These are phyloP conservation scores for Lumbricus terrestris DNA, from an alignment of 2,888 invertebrate species.

Conservation along the genomic window DNA sequence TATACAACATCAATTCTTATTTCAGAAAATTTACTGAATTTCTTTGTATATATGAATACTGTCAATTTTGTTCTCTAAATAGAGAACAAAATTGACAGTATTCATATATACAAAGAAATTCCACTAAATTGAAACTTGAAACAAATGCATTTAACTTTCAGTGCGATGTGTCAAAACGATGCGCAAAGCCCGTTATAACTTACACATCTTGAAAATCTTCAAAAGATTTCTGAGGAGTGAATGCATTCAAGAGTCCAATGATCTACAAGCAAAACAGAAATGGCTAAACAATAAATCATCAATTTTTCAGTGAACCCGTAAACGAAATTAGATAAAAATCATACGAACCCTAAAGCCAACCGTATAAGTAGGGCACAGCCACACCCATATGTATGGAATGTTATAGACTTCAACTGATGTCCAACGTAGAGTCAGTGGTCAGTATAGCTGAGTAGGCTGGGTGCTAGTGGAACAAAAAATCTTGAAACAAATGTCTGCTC, in stretches of 20 bases:
- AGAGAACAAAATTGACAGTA: background rate
- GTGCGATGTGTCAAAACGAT: background rate
- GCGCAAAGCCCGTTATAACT: constrained; percentile 46
- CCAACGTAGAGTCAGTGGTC: too few species aligned
- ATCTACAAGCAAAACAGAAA: constrained; percentile 67
- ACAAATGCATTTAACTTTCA: background rate
- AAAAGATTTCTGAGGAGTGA: constrained; percentile 94
- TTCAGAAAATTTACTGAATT: too few species aligned
- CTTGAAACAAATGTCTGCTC: too few species aligned
- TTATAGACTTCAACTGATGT: background rate
- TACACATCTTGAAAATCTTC: constrained; percentile 99
- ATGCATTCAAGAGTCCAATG: constrained; percentile 96
- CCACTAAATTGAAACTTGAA: background rate
- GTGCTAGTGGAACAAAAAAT: too few species aligned
- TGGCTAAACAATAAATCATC: background rate
- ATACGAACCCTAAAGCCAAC: background rate
- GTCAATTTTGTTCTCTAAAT: too few species aligned
- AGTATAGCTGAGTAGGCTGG: too few species aligned
- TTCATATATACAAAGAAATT: background rate
- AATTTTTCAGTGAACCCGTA: background rate
- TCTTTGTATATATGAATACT: too few species aligned
- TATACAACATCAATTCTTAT: background rate
- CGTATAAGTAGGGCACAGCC: too few species aligned
- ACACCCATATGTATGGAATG: background rate
- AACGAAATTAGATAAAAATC: background rate